Base-by-base conservation (phyloP, 30 jellyfish, hydroid and myxozoan species). In the Turritopsis rubra region DNA sequence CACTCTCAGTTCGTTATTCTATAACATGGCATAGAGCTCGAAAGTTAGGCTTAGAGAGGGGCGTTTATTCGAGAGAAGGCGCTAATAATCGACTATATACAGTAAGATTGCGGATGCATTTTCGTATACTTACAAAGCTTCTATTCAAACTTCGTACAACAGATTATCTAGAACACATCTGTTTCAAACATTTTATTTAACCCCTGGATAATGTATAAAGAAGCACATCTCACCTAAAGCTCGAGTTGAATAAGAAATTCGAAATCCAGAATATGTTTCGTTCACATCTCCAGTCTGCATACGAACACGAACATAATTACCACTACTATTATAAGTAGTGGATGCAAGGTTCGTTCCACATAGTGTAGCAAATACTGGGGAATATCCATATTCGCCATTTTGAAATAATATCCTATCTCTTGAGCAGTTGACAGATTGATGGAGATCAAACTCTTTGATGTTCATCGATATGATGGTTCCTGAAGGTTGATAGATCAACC, bases 211-310 rank as follows among this genome's bases (percentile, higher is more conserved):
- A 5, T 13, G 60, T 41, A 13, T 13, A 41, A 41, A 41, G 13
- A 41, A 41, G n/a, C n/a, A 41, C 13, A 13, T 41, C 60, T 41
- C 60, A 41, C 60, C 60, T 41, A 41, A 41, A 41, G 13, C 60
- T 13, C 13, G 60, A 41, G 60, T 13, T 41, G 5, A 5, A 41
- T 3, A 41, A 5, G 60, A 41, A 41, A 41, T 41, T 5, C 60
- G 60, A 52, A 84, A 80, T 1, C 96, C 93, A 3, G 85, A 76
- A 16, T 90, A 90, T 52, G 23, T 79, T 16, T 89, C 92, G 24
- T 87, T 19, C 24, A 72, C 70, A 84, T 17, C 21, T 9, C 81
- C 93, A 21, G 90, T 83, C 41, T 83, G 73, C 65, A 89, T 80
- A 0, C 21, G 74, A 53, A 89, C 82, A 21, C 89, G 13, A 82